Percentiles rank a stretch among this genome's conserved stretches.
These are phyloP conservation scores for Polydesmus complanatus DNA, from an alignment of 2,888 invertebrate genomes.

Conservation along the genomic window DNA sequence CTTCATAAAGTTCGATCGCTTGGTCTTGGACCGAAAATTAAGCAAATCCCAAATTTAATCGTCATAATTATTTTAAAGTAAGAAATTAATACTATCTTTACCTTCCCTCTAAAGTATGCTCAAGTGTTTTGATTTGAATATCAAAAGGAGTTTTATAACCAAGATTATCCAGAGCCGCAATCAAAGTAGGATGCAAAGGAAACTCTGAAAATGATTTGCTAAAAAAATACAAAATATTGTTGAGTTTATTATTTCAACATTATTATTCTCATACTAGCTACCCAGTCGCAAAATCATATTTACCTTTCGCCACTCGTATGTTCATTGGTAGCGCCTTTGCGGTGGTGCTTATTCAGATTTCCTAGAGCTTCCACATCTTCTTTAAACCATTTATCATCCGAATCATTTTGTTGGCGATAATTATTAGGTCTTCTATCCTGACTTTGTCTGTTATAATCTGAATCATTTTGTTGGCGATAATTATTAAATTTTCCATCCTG, in stretches of 20 bases:
- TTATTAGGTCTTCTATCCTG: too few relatives aligned
- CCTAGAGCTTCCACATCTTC: neutral
- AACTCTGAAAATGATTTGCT: slow-evolving; percentile 12
- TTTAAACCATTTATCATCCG: too few relatives aligned
- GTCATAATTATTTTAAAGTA: too few relatives aligned
- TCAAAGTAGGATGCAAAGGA: slow-evolving; percentile 8
- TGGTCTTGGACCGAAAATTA: too few relatives aligned
- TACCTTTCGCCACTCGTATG: neutral
- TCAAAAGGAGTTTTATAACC: slow-evolving; percentile 12
- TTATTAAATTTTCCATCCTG: too few relatives aligned
- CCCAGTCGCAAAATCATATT: neutral
- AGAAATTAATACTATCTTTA: too few relatives aligned
- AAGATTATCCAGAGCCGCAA: slow-evolving; percentile 2
- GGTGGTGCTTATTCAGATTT: neutral
- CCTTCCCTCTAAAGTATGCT: slow-evolving; percentile 4
- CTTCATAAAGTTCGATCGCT: too few relatives aligned
- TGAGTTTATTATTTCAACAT: neutral
- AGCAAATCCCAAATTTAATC: too few relatives aligned
- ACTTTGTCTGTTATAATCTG: too few relatives aligned
- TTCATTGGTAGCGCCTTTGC: neutral
- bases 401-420: too few relatives aligned
- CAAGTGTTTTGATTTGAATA: slow-evolving; percentile 12
- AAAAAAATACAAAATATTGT: neutral
- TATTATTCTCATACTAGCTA: neutral
- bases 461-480: too few relatives aligned